Conservation (phyloP, 2,888 invertebrate genomes). For the Neelides folsomi region DNA sequence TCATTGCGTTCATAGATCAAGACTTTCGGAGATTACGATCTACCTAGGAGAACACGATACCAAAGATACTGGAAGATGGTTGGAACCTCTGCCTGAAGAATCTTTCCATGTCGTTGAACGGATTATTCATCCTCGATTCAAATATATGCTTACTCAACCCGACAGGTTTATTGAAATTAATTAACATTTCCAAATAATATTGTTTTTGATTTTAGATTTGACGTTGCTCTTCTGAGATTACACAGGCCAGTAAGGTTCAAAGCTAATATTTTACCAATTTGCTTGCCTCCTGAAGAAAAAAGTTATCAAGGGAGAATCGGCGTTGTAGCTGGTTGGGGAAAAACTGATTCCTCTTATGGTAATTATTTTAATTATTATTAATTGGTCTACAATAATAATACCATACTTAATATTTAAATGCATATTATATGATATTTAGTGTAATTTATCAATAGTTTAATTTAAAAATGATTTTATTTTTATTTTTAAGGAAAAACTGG, state of each 20-base stretch:
- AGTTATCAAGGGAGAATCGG: constrained; percentile 45
- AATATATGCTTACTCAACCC: constrained; percentile 67
- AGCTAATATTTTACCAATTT: constrained; percentile 63
- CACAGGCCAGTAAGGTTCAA: constrained; percentile 51
- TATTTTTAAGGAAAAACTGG: constrained; percentile 49
- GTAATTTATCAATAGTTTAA: neutral
- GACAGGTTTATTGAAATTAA: constrained; percentile 47
- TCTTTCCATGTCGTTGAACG: constrained; percentile 56
- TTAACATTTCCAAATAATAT: neutral
- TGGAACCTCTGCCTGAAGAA: constrained; percentile 52
- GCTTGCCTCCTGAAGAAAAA: constrained; percentile 49
- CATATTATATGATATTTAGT: too few species aligned
- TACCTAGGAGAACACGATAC: constrained; percentile 71
- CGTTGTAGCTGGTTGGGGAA: constrained; percentile 71
- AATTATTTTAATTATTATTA: constrained; percentile 15
- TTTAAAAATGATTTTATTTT: neutral
- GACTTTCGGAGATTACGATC: constrained; percentile 57
- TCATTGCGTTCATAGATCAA: constrained; percentile 55
- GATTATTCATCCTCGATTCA: constrained; percentile 65
- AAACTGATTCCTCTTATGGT: constrained; percentile 49
- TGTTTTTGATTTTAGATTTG: constrained; percentile 38
- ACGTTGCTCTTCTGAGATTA: constrained; percentile 60
- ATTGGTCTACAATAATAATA: neutral
- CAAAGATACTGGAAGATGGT: constrained; percentile 49
- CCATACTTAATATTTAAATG: neutral